Evolutionary conservation across 2,888 invertebrate genomes (phyloP).

Genomic region (Lasioglossum morio): DNA sequence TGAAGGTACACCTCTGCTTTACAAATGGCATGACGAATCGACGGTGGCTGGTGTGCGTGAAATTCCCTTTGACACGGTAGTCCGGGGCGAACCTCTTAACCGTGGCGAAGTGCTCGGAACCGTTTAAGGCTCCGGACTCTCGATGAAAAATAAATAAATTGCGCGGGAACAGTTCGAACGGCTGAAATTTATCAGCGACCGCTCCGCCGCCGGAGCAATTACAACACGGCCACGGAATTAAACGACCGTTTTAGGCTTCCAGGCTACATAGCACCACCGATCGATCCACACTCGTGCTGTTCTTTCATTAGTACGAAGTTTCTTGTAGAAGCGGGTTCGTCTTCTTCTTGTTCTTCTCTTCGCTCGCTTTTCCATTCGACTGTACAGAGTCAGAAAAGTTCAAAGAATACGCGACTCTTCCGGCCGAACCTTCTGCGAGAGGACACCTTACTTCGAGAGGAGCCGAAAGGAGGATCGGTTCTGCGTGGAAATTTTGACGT

Average conservation of each 20-base stretch:
- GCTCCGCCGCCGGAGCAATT: neutral
- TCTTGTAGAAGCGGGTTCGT: neutral
- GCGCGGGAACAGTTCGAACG: neutral
- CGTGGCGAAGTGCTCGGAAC: constrained; percentile 1
- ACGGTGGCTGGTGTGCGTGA: constrained; percentile 34
- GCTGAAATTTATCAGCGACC: neutral
- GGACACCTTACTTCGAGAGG: constrained; percentile 54
- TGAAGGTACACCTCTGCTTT: constrained; percentile 44
- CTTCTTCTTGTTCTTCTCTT: neutral
- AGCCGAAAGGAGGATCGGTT: constrained; percentile 59
- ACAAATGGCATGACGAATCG: constrained; percentile 48
- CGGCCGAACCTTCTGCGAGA: constrained; percentile 40
- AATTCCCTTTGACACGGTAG: constrained; percentile 47
- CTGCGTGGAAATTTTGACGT: constrained; percentile 69
- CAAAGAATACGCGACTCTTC: constrained; percentile 33
- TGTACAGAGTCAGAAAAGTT: constrained; percentile 50
- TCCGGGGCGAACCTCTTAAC: neutral
- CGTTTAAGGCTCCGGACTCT: neutral
- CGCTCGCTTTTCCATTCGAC: neutral
- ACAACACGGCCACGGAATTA: neutral
- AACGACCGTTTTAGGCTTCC: constrained; percentile 19
- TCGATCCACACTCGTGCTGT: neutral
- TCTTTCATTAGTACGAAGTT: neutral
- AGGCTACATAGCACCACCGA: neutral
- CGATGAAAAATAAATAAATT: constrained; percentile 8